Percentiles rank a stretch among this genome's conserved stretches.
Conservation (phyloP, 1,140 invertebrate species). For the Trichonephila clavipes region DNA sequence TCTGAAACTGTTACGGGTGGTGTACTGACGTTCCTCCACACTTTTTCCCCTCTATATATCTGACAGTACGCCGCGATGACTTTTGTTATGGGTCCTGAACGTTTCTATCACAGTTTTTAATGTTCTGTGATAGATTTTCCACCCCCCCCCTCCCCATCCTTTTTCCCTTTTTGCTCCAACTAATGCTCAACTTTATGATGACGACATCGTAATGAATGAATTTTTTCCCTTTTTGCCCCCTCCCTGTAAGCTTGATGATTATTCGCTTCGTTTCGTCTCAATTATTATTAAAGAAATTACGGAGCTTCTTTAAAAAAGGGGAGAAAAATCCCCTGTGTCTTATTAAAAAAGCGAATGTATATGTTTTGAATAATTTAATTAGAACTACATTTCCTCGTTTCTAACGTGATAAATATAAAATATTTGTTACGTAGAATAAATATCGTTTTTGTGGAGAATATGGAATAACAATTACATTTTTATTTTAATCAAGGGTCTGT, state of each 20-base stretch:
- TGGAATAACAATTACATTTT: too few relatives aligned
- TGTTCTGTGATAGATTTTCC: conserved; percentile 54
- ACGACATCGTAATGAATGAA: conserved; percentile 7
- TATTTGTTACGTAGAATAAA: too few relatives aligned
- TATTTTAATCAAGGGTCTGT: too few relatives aligned
- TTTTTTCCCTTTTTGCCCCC: not conserved
- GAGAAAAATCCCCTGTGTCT: not conserved
- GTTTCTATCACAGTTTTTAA: conserved; percentile 52
- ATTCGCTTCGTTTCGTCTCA: conserved; percentile 40
- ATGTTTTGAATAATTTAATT: conserved; percentile 13
- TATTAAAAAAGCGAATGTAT: not conserved
- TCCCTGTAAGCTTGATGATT: not conserved
- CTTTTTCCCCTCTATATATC: not conserved
- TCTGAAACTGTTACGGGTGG: conserved; percentile 46
- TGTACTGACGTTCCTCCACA: not conserved
- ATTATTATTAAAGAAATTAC: not conserved
- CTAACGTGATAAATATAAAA: too few relatives aligned
- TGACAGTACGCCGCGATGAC: not conserved
- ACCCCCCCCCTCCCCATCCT: not conserved
- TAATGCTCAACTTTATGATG: conserved; percentile 50
- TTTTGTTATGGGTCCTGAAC: conserved; percentile 47
- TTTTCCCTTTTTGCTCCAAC: conserved; percentile 34
- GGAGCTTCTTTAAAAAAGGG: not conserved
- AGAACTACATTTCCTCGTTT: not conserved
- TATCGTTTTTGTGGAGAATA: too few relatives aligned